These are phyloP conservation scores for Andrena praecox DNA, from an alignment of 2,888 invertebrate genomes.

Conservation along the genomic window DNA sequence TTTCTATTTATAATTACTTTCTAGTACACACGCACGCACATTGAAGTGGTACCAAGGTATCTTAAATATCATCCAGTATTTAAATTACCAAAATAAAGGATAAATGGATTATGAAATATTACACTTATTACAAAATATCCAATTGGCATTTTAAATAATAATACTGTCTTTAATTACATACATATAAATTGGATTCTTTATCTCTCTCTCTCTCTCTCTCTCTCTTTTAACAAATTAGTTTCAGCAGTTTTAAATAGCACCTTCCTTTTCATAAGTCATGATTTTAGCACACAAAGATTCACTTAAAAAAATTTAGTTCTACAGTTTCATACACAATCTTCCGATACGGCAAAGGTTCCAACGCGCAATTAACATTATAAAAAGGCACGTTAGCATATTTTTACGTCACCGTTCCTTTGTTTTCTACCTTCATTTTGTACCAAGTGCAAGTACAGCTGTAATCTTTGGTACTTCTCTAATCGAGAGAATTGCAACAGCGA, in stretches of 20 bases:
- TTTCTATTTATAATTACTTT: conserved; percentile 20
- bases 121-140: conserved; percentile 36
- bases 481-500: conserved; percentile 1
- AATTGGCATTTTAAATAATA: conserved; percentile 46
- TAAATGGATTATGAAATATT: conserved; percentile 38
- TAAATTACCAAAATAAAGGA: conserved; percentile 28
- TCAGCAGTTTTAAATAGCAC: conserved; percentile 27
- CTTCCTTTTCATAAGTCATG: not conserved
- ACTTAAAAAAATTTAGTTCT: not conserved
- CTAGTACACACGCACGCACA: conserved; percentile 15
- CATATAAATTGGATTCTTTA: conserved; percentile 11
- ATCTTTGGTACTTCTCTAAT: conserved; percentile 51
- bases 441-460: conserved; percentile 15
- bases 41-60: conserved; percentile 19
- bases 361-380: conserved; percentile 42
- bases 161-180: conserved; percentile 47
- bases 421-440: conserved; percentile 20
- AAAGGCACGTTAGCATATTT: conserved; percentile 56
- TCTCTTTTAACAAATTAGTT: conserved; percentile 21
- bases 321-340: not conserved
- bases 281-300: not conserved
- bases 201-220: not conserved
- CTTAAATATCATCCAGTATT: conserved; percentile 34
- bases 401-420: conserved; percentile 1
- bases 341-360: not conserved